Conservation (phyloP, 2,113 vertebrate genomes). For the Austrofundulus limnaeus region DNA sequence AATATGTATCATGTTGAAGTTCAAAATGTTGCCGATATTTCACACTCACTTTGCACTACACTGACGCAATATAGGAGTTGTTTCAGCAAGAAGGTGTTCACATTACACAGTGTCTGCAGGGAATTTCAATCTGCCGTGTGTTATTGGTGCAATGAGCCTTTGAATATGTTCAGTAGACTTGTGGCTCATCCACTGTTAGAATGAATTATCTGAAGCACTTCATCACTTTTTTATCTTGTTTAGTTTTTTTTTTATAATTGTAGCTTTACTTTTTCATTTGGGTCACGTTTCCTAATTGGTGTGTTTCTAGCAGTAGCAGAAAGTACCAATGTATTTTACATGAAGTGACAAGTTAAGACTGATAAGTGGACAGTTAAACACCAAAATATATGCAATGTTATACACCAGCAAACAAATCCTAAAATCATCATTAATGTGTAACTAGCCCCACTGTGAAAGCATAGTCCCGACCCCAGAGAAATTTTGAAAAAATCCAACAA, state of each 20-base stretch:
- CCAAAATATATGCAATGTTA: no score
- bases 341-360: no score
- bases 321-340: no score
- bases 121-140: conserved; percentile 42
- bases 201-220: background rate
- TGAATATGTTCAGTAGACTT: conserved; percentile 11
- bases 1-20: conserved; percentile 52
- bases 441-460: no score
- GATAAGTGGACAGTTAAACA: no score
- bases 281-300: background rate
- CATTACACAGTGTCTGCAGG: conserved; percentile 34
- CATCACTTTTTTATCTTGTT: background rate
- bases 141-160: conserved; percentile 36
- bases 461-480: no score
- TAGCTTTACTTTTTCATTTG: background rate
- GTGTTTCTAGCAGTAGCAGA: background rate
- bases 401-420: background rate
- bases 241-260: background rate
- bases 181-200: conserved; percentile 21
- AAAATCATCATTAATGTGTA: no score
- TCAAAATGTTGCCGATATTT: conserved; percentile 47
- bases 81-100: conserved; percentile 61
- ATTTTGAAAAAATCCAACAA: no score
- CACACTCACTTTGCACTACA: conserved; percentile 48
- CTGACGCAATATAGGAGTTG: conserved; percentile 65